A percentile compares a stretch with the other conserved stretches of the same genome.
Conservation (phyloP, 2,797 vertebrate genomes). For the Falco concolor region DNA sequence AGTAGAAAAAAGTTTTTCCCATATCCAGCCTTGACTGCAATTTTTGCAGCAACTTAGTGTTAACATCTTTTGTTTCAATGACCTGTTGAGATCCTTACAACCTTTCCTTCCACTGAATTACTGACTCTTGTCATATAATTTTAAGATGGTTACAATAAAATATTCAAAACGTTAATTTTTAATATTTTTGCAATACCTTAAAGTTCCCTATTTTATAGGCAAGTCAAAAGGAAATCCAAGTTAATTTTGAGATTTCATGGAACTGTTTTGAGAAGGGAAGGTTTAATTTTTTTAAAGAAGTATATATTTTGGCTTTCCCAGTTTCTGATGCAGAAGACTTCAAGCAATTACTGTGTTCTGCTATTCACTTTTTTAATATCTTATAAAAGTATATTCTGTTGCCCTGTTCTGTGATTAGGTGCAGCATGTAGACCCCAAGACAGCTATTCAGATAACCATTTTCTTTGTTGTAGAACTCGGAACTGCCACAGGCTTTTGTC, state of each 20-base stretch:
- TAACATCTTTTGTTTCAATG: neutral
- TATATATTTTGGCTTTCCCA: neutral
- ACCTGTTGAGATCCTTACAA: neutral
- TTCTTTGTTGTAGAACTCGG: neutral
- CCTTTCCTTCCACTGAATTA: neutral
- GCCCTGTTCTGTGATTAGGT: neutral
- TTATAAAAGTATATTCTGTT: neutral
- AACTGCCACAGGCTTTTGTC: neutral
- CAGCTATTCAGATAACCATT: neutral
- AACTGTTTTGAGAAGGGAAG: accelerated
- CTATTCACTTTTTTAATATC: neutral
- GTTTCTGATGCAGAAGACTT: neutral
- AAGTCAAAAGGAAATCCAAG: neutral
- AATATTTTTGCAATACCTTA: neutral
- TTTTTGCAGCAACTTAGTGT: neutral
- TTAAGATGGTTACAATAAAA: neutral
- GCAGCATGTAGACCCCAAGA: neutral
- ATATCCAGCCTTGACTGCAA: neutral
- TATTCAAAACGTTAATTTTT: neutral
- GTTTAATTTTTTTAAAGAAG: neutral
- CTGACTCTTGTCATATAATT: neutral
- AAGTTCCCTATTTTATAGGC: neutral
- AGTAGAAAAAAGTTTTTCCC: neutral
- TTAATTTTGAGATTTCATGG: neutral
- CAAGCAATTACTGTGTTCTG: neutral